Percentiles rank a stretch among this genome's conserved stretches.
phyloP scores from a whole-genome alignment of 2,888 invertebrate genomes.

The Ectobius pallidus region DNA sequence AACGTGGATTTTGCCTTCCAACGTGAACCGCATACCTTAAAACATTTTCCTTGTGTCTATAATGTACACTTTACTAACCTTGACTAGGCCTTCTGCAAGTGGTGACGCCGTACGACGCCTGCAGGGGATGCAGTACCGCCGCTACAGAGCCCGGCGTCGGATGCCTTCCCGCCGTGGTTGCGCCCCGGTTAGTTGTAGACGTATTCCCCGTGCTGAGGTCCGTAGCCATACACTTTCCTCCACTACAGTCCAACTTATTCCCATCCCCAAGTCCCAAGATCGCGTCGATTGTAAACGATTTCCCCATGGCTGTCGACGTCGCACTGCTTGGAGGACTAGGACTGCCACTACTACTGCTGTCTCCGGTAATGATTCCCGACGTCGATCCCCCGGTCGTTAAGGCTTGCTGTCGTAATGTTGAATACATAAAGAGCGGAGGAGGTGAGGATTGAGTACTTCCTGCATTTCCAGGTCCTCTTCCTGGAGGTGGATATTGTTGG shows the following conservation, averaged over 20 bases:
- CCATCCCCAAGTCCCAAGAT: conserved; percentile 75
- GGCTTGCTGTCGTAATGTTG: conserved; percentile 24
- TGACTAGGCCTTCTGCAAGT: neutral
- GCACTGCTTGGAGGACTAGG: conserved; percentile 40
- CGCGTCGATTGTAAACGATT: conserved; percentile 87
- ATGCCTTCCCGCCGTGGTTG: neutral
- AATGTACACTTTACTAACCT: neutral
- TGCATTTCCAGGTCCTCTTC: neutral
- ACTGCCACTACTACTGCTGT: conserved; percentile 36
- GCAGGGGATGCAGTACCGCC: conserved; percentile 10
- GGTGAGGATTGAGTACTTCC: neutral
- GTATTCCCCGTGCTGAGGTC: neutral
- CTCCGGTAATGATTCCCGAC: neutral
- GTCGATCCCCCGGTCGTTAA: neutral
- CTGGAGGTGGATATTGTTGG: conserved; percentile 38
- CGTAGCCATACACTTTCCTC: neutral
- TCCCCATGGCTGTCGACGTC: conserved; percentile 55
- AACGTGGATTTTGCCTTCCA: no score
- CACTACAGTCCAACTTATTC: neutral
- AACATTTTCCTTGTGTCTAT: no score
- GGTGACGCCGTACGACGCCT: conserved; percentile 1
- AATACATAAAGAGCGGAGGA: conserved; percentile 34
- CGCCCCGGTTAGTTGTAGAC: neutral
- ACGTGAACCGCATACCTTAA: no score
- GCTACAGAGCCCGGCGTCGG: neutral